A percentile compares a stretch with the other conserved stretches of the same genome.
phyloP scores from a whole-genome alignment of 2,797 vertebrate genomes.

The Cottoperca gobio region DNA sequence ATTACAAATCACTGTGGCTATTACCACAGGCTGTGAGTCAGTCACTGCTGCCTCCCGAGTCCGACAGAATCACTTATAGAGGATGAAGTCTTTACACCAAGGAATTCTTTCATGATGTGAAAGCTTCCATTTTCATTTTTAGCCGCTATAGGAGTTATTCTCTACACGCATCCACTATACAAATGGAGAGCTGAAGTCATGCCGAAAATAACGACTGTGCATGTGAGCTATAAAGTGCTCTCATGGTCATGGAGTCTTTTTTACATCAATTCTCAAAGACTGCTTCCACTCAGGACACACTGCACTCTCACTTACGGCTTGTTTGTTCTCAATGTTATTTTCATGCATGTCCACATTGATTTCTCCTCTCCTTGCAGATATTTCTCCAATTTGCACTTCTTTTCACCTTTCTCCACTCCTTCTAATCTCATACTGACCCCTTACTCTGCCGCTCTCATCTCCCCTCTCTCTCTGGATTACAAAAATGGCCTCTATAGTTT shows the following conservation, averaged over 20 bases:
- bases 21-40: slow-evolving; percentile 46
- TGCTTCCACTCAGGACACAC: background rate
- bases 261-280: background rate
- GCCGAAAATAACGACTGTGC: slow-evolving; percentile 40
- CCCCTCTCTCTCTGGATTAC: slow-evolving; percentile 29
- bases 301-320: background rate
- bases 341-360: background rate
- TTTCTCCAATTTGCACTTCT: slow-evolving; percentile 23
- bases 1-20: slow-evolving; percentile 61
- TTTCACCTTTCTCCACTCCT: slow-evolving; percentile 32
- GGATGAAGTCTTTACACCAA: slow-evolving; percentile 28
- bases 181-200: slow-evolving; percentile 31
- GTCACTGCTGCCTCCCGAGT: slow-evolving; percentile 35
- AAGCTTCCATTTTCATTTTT: slow-evolving; percentile 47
- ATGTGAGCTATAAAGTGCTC: slow-evolving; percentile 31
- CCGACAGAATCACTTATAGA: slow-evolving; percentile 47
- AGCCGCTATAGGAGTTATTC: slow-evolving; percentile 12
- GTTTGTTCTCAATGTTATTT: background rate
- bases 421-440: slow-evolving; percentile 2
- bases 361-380: background rate
- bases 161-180: slow-evolving; percentile 17
- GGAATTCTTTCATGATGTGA: slow-evolving; percentile 36
- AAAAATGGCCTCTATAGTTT: slow-evolving; percentile 15
- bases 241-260: slow-evolving; percentile 17
- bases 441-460: slow-evolving; percentile 20